Evolutionary conservation across 2,797 vertebrate species (phyloP), one percentile per base, ranked within the genome.

Genomic region (Enteromius paludinosus): DNA sequence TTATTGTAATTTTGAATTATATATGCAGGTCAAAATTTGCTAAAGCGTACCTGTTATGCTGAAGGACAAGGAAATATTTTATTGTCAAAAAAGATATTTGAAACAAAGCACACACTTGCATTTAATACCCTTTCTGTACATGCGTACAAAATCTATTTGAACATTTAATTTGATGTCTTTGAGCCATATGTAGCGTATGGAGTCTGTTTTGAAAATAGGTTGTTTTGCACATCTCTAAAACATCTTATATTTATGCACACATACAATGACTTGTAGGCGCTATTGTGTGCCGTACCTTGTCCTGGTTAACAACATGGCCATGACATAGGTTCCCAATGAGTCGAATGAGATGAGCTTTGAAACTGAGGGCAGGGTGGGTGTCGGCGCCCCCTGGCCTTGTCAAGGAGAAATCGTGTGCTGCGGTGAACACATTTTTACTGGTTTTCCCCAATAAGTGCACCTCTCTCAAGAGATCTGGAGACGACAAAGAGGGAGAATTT

Each of bases 241-340:
- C 15, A 65, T 35, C 33, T 38, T 33, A 66, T 65, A 65, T 20
- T 10, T 33, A 15, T 6, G 30, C 1, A 64, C 1, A 33, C 18
- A n/a, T 2, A 15, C 12, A n/a, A 5, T n/a, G n/a, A 23, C 20
- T 17, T 38, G 8, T 15, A 45, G 17, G 7, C 43, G 9, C 12
- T 59, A 18, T 2, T 8, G 38, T 41, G 47, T 49, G 56, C 23
- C 5, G 14, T 81, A 99, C 98, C 97, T 97, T 97, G 85, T 98
- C 94, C 90, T 99, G 97, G 90, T 99, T 99, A 74, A 89, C 88
- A 74, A 91, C 89, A 49, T 97, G 94, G 89, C 88, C 89, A 83
- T 98, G 96, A 88, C 97, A 98, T 71, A 99, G 89, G 90, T 99
- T 99, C 87, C 97, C 98, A 70, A 99, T 96, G 74, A 99, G 93